Conservation (phyloP, 2,888 invertebrate species). For the Ellobium chinense region DNA sequence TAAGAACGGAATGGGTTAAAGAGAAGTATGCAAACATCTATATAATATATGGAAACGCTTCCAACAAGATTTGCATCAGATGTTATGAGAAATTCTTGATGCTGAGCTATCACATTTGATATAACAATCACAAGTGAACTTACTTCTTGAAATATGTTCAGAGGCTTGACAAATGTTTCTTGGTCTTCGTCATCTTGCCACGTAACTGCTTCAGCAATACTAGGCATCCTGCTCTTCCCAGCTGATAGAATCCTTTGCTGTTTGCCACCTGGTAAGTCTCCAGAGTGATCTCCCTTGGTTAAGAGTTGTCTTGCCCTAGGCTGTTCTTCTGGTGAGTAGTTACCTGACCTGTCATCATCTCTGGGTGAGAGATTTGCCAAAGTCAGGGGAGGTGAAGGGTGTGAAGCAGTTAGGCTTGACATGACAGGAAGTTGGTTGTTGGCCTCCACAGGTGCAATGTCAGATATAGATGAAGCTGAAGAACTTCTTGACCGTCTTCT, state of each 20-base stretch:
- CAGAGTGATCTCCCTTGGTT: background rate
- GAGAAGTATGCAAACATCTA: too few species aligned
- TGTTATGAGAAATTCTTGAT: background rate
- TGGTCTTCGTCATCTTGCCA: background rate
- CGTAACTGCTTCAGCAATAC: conserved; percentile 2
- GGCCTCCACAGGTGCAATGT: background rate
- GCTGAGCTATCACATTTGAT: background rate
- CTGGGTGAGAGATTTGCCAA: background rate
- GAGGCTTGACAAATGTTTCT: conserved; percentile 23
- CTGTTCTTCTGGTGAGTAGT: background rate
- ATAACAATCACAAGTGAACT: background rate
- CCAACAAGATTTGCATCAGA: too few species aligned
- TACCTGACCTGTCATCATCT: background rate
- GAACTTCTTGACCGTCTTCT: conserved; percentile 7
- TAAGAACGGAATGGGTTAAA: too few species aligned
- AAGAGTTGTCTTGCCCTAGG: background rate
- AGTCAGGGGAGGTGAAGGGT: background rate
- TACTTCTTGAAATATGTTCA: background rate
- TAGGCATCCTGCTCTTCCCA: conserved; percentile 1
- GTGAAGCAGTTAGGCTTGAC: background rate
- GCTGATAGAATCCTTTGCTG: background rate
- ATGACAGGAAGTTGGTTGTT: background rate
- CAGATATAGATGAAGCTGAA: background rate
- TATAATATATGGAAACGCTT: too few species aligned
- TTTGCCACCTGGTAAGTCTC: background rate